phyloP scores from a whole-genome alignment of 2,888 invertebrate species.

The Dasypolia templi region DNA sequence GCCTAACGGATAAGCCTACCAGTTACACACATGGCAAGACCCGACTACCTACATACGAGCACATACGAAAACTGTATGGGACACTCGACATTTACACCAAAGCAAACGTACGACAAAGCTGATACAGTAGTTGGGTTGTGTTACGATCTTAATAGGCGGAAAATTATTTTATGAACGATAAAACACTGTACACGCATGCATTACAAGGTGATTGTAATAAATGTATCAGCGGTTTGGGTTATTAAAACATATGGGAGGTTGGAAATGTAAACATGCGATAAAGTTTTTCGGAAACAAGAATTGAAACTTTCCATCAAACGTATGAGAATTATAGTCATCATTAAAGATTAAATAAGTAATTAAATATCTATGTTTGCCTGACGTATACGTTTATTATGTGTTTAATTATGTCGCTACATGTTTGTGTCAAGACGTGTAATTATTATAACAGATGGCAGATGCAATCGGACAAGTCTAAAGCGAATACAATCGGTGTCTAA shows the following conservation, averaged over 20 bases:
- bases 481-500: constrained; percentile 74
- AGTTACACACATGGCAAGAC: constrained; percentile 75
- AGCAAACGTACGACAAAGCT: constrained; percentile 17
- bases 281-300: constrained; percentile 12
- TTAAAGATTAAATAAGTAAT: constrained; percentile 26
- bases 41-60: constrained; percentile 16
- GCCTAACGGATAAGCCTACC: constrained; percentile 74
- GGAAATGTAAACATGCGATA: constrained; percentile 11
- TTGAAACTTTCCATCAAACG: constrained; percentile 16
- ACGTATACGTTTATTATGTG: not conserved
- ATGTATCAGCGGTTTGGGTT: constrained; percentile 62
- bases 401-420: constrained; percentile 22
- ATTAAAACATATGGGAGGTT: constrained; percentile 53
- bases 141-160: constrained; percentile 58
- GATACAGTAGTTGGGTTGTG: constrained; percentile 43
- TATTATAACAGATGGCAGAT: constrained; percentile 61
- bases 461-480: constrained; percentile 72
- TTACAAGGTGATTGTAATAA: constrained; percentile 60
- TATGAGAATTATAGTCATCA: constrained; percentile 6
- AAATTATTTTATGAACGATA: constrained; percentile 65
- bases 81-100: constrained; percentile 23
- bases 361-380: constrained; percentile 14
- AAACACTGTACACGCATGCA: constrained; percentile 54
- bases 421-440: constrained; percentile 50
- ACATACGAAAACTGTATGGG: constrained; percentile 41